Base-by-base conservation (phyloP, 2,888 invertebrate species). In the Xylocampa areola region DNA sequence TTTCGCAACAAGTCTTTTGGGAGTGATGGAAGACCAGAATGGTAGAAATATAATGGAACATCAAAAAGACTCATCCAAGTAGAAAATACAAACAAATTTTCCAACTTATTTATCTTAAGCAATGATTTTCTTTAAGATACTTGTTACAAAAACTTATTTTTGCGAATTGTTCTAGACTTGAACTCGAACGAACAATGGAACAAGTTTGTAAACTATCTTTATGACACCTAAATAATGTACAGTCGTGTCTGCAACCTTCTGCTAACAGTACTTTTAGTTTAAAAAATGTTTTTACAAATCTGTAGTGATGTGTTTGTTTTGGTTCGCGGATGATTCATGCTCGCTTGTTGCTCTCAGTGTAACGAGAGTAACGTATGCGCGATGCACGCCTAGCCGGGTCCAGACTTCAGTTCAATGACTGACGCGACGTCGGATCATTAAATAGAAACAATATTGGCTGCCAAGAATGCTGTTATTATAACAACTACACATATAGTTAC, bases 371-470 rank as follows among this genome's bases (percentile, higher is more conserved):
- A 41, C 63, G 54, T 60, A 61, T 52, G 58, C 52, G 59, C 50
- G 55, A 45, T 74, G 66, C 73, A 74, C 48, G 39, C 59, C 62
- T 67, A 58, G 60, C 52, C 60, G 51, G 40, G 49, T 59, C 58
- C 72, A 70, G 41, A 51, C 65, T 68, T 72, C 66, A 64, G 77
- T 73, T 76, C 77, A 77, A 68, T 72, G 73, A 77, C 76, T 75
- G 77, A 71, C 48, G 64, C 66, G 68, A 65, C 63, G 59, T 61
- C 48, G 63, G 64, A 52, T 47, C 76, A 75, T 75, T 76, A 76
- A 71, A 76, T 75, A 74, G 64, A 75, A 54, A 73, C 76, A 73
- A 63, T 74, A 76, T 68, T 67, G 55, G 62, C 59, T 71, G 75
- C 74, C 69, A 78, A 75, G 62, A 68, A 72, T 53, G 51, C 59